Evolutionary conservation across 2,113 vertebrate genomes (phyloP), one percentile per base, ranked within the genome.

Genomic region (Semnornis frantzii): DNA sequence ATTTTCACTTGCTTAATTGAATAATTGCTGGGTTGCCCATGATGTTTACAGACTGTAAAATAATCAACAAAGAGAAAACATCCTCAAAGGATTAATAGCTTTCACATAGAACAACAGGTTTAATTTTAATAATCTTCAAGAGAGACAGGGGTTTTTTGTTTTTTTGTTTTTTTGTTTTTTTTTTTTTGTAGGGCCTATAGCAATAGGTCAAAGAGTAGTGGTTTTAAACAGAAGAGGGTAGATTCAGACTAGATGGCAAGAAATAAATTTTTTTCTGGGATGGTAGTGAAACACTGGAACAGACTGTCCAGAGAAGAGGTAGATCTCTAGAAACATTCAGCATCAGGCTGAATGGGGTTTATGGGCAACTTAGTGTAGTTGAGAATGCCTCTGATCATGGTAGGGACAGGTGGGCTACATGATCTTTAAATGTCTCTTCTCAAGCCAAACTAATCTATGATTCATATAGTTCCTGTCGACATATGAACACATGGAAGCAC

Each of bases 21-120:
- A 83, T 94, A 91, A 95, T 94, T 71, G 44, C 48, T 58, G 39
- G 19, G 2, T 81, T 75, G 20, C 5, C 2, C 28, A 52, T 75
- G 33, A 69, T 97, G 80, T 97, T 98, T 98, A 59, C 82, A 95
- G 87, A 71, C 70, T 93, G 92, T 97, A 95, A 98, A 97, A 90
- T 44, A 94, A 72, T 94, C 75, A 66, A 37, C 54, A 91, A 91
- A 95, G 85, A 73, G 89, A 76, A 95, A 95, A 81, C 19, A 13
- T 64, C 30, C n/a, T 81, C 78, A 77, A 85, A 66, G 76, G 70
- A 92, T 94, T 88, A 86, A 60, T 84, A 69, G 12, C 7, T 12
- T 80, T 81, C 64, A 55, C 24, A 48, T 85, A 30, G 30, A 66
- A 60, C 10, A 70, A 31, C 59, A 55, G 25, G 59, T 25, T 91